Conservation (phyloP, 1,140 invertebrate genomes). For the Sitophilus oryzae region DNA sequence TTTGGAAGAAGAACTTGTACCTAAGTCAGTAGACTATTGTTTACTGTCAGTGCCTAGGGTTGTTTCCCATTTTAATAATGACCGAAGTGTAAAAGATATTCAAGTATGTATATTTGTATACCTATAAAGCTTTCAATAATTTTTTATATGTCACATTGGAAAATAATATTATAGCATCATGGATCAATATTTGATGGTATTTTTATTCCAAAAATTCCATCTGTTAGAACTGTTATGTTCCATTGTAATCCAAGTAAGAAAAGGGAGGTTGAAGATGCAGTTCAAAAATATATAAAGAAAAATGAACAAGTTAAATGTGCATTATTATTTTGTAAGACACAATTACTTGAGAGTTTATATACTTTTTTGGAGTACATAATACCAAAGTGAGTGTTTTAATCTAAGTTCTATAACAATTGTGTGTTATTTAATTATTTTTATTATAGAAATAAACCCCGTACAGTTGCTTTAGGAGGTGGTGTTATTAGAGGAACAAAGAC, state of each 20-base stretch:
- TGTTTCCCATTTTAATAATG: slow-evolving; percentile 26
- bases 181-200: slow-evolving; percentile 31
- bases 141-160: neutral
- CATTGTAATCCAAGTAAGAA: slow-evolving; percentile 24
- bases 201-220: slow-evolving; percentile 31
- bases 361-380: slow-evolving; percentile 27
- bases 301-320: slow-evolving; percentile 29
- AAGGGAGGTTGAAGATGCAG: slow-evolving; percentile 10
- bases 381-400: slow-evolving; percentile 25
- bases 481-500: slow-evolving; percentile 26
- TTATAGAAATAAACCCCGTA: slow-evolving; percentile 23
- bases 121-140: neutral
- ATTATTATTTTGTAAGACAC: slow-evolving; percentile 26
- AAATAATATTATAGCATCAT: slow-evolving; percentile 11
- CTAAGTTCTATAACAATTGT: neutral
- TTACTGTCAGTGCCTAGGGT: slow-evolving; percentile 30
- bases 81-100: slow-evolving; percentile 15
- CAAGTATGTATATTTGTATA: slow-evolving; percentile 5
- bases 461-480: slow-evolving; percentile 31
- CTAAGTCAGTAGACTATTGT: slow-evolving; percentile 27
- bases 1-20: slow-evolving; percentile 29
- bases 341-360: slow-evolving; percentile 18
- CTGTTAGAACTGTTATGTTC: slow-evolving; percentile 27
- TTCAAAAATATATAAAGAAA: slow-evolving; percentile 19
- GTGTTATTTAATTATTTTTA: neutral